phyloP scores from a whole-genome alignment of 1,140 invertebrate species.

The Adoxophyes honmai region DNA sequence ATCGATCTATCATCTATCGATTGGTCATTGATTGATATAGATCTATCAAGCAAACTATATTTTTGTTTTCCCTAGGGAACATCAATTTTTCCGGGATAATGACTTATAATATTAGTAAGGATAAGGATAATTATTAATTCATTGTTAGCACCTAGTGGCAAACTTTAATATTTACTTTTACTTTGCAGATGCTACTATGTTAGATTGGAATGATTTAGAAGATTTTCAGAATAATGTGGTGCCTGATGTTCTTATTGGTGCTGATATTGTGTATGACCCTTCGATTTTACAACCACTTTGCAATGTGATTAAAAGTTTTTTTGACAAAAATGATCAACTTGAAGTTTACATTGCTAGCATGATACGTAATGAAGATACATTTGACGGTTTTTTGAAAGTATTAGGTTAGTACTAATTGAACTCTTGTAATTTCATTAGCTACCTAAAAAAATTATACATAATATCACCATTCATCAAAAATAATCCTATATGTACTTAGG shows the following conservation, averaged over 20 bases:
- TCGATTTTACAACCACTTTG: constrained; percentile 51
- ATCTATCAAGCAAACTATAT: too few relatives aligned
- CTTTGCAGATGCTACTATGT: constrained; percentile 41
- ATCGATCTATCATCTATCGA: too few relatives aligned
- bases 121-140: too few relatives aligned
- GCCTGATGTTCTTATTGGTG: constrained; percentile 61
- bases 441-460: not conserved
- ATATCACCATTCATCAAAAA: not conserved
- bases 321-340: constrained; percentile 41
- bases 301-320: constrained; percentile 46
- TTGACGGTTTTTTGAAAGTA: constrained; percentile 36
- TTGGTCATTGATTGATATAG: too few relatives aligned
- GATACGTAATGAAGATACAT: constrained; percentile 60
- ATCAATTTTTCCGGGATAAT: too few relatives aligned
- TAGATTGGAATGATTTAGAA: constrained; percentile 54
- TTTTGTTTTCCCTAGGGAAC: too few relatives aligned
- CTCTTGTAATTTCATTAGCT: too few relatives aligned
- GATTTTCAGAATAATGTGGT: constrained; percentile 26
- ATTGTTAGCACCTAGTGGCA: constrained; percentile 14
- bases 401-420: constrained; percentile 39
- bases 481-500: not conserved
- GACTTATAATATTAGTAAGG: too few relatives aligned
- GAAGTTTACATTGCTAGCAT: constrained; percentile 58
- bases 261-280: constrained; percentile 68
- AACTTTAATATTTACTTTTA: not conserved